Evolutionary conservation across 1,140 invertebrate species (phyloP).

Genomic region (Drosophila punjabiensis): DNA sequence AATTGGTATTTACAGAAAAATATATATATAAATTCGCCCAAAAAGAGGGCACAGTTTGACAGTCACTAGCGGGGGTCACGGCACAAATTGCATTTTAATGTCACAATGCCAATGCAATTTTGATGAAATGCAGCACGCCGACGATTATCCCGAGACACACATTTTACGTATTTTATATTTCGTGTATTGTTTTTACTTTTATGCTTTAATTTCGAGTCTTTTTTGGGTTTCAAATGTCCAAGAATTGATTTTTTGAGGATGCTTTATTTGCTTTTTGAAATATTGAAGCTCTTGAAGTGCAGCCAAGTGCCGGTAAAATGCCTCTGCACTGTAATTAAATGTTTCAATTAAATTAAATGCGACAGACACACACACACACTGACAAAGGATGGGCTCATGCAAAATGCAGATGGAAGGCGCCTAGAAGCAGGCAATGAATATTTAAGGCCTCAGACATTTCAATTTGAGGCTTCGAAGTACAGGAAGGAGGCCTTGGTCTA

Average conservation of each 20-base stretch:
- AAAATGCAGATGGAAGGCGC: constrained; percentile 38
- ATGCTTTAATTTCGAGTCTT: neutral
- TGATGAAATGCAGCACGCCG: constrained; percentile 31
- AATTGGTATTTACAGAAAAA: constrained; percentile 61
- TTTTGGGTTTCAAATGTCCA: neutral
- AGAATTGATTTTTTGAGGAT: constrained; percentile 6
- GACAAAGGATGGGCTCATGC: constrained; percentile 31
- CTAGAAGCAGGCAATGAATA: constrained; percentile 66
- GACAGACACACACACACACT: constrained; percentile 18
- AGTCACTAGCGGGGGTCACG: constrained; percentile 26
- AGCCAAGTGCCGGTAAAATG: constrained; percentile 18
- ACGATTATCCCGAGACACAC: constrained; percentile 31
- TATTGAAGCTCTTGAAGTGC: constrained; percentile 32
- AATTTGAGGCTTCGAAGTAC: constrained; percentile 42
- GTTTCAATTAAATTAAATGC: constrained; percentile 78
- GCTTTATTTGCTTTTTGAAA: constrained; percentile 6
- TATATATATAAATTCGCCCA: constrained; percentile 44
- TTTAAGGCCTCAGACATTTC: constrained; percentile 72
- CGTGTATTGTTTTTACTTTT: constrained; percentile 1
- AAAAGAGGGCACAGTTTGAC: constrained; percentile 58
- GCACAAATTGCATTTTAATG: constrained; percentile 77
- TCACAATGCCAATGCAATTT: constrained; percentile 51
- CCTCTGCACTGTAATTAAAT: constrained; percentile 56
- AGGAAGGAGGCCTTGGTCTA: neutral
- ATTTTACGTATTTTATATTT: constrained; percentile 22